Evolutionary conservation across 2,888 invertebrate species (phyloP).

Genomic region (Nyleta sp.): DNA sequence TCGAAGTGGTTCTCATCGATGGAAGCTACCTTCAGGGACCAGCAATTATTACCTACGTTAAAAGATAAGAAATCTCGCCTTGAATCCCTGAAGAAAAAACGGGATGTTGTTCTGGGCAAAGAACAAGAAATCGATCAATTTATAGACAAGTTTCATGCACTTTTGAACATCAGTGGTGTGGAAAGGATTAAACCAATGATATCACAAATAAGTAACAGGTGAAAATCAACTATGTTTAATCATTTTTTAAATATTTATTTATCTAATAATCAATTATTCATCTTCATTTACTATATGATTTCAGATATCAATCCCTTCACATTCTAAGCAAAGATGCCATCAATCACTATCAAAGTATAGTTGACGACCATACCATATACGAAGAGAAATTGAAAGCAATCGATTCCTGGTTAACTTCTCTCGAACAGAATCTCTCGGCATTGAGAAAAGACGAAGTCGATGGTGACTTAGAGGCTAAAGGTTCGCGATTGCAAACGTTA

Average conservation of each 20-base stretch:
- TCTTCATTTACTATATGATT: too few species aligned
- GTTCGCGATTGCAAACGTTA: slow-evolving; percentile 88
- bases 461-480: slow-evolving; percentile 86
- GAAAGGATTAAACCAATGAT: slow-evolving; percentile 93
- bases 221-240: slow-evolving; percentile 29
- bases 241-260: not conserved
- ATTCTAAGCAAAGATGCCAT: slow-evolving; percentile 93
- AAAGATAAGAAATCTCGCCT: slow-evolving; percentile 92
- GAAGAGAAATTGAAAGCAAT: slow-evolving; percentile 89
- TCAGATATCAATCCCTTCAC: slow-evolving; percentile 89
- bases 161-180: slow-evolving; percentile 92
- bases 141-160: slow-evolving; percentile 93
- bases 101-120: slow-evolving; percentile 90
- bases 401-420: slow-evolving; percentile 89
- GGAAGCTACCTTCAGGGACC: slow-evolving; percentile 93
- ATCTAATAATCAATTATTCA: too few species aligned
- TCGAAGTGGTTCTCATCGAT: slow-evolving; percentile 94
- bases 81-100: slow-evolving; percentile 88
- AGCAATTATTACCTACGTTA: slow-evolving; percentile 91
- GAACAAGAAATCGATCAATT: slow-evolving; percentile 95
- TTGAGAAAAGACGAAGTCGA: slow-evolving; percentile 86
- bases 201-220: slow-evolving; percentile 93
- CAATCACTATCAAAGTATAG: slow-evolving; percentile 91
- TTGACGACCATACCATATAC: slow-evolving; percentile 92
- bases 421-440: slow-evolving; percentile 87